Conservation (phyloP, 1,140 invertebrate genomes). For the Scaptomyza hsui region DNA sequence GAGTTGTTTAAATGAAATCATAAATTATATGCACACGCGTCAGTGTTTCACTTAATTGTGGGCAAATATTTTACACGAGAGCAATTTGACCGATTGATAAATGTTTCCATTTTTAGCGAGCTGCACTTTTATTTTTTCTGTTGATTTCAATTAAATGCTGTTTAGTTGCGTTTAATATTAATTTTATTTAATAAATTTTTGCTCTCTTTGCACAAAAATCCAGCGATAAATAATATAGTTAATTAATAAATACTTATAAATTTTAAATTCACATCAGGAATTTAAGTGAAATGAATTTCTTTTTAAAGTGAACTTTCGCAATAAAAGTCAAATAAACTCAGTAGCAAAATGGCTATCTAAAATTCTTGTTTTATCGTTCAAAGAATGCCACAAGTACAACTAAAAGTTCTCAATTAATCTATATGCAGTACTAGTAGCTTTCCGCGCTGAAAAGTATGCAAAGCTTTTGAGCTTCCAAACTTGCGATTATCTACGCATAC, state of each 20-base stretch:
- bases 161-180: conserved; percentile 1
- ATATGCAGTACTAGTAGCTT: background rate
- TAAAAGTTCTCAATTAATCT: conserved; percentile 3
- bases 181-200: too few species aligned
- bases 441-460: background rate
- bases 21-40: conserved; percentile 67
- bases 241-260: too few species aligned
- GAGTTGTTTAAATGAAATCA: conserved; percentile 77
- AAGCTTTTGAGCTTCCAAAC: conserved; percentile 11
- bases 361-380: background rate
- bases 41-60: conserved; percentile 68
- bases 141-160: background rate
- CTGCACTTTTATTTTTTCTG: background rate
- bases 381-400: background rate
- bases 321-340: too few species aligned
- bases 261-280: too few species aligned
- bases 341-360: background rate
- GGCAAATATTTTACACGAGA: conserved; percentile 65
- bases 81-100: conserved; percentile 56
- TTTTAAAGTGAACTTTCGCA: too few species aligned
- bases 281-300: too few species aligned
- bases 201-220: too few species aligned
- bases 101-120: conserved; percentile 28
- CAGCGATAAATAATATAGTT: too few species aligned
- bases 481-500: background rate